Evolutionary conservation across 2,888 invertebrate species (phyloP).

Genomic region (Chelonus formosanus): DNA sequence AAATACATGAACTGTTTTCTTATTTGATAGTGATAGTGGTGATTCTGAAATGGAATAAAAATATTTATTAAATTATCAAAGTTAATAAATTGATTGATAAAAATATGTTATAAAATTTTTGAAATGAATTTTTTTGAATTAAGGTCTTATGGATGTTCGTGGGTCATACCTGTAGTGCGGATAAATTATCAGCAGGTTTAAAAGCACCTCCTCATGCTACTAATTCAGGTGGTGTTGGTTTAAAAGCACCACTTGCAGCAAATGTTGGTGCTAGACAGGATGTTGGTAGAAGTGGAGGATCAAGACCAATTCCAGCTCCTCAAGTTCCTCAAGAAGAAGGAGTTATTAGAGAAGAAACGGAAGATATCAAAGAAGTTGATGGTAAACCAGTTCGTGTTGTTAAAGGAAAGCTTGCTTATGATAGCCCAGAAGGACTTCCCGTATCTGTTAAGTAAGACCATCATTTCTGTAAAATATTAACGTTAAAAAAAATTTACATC

Average conservation of each 20-base stretch:
- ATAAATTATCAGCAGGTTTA: conserved; percentile 54
- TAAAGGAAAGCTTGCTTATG: conserved; percentile 55
- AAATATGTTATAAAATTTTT: neutral
- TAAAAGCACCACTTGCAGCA: conserved; percentile 50
- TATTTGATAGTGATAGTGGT: no score
- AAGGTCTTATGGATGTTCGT: conserved; percentile 33
- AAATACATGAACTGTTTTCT: no score
- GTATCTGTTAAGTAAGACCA: conserved; percentile 56
- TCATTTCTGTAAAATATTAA: no score
- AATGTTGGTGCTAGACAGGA: conserved; percentile 40
- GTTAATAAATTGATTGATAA: neutral
- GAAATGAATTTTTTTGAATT: neutral
- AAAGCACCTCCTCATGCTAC: conserved; percentile 57
- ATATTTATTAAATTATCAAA: neutral
- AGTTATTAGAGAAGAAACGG: conserved; percentile 53
- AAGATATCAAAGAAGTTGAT: conserved; percentile 54
- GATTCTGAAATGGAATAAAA: no score
- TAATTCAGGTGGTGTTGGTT: conserved; percentile 54
- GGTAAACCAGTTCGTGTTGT: conserved; percentile 55
- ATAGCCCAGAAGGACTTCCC: conserved; percentile 61
- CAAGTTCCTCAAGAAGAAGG: conserved; percentile 43
- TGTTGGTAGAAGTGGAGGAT: conserved; percentile 33
- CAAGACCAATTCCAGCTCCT: conserved; percentile 21
- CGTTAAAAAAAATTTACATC: neutral
- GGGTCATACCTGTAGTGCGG: conserved; percentile 41